These are phyloP conservation scores for Mohoua ochrocephala DNA, from an alignment of 2,113 vertebrate genomes.

Conservation along the genomic window DNA sequence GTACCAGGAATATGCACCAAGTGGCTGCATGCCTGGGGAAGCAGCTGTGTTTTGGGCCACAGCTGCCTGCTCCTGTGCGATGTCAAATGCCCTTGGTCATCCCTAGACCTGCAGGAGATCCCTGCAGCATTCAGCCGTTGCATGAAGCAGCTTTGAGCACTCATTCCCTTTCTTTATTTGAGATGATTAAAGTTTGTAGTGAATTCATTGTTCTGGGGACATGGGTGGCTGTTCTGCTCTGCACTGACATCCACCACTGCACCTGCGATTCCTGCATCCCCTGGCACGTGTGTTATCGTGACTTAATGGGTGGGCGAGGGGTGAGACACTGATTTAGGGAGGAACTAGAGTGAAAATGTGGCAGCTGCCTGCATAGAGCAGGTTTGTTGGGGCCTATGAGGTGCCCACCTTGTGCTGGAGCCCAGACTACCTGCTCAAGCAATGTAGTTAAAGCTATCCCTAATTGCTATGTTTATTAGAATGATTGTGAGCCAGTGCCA, in stretches of 20 bases:
- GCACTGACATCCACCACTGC: rapidly evolving
- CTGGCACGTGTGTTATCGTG: rapidly evolving
- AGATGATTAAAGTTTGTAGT: not conserved
- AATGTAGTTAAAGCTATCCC: not conserved
- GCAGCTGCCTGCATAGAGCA: not conserved
- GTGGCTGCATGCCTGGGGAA: not conserved
- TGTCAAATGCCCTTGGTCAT: not conserved
- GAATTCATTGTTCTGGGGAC: not conserved
- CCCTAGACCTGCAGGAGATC: not conserved
- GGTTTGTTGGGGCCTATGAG: not conserved
- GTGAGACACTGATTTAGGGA: not conserved
- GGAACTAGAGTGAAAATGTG: not conserved
- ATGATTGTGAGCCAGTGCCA: not conserved
- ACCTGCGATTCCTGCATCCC: rapidly evolving
- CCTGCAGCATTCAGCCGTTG: not conserved
- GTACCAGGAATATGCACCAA: not conserved
- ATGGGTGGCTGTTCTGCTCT: not conserved
- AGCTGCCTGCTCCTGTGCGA: not conserved
- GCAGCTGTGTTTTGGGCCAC: not conserved
- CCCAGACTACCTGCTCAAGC: not conserved
- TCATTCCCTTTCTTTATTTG: not conserved
- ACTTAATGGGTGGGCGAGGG: not conserved
- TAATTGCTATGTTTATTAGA: not conserved
- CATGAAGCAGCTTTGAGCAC: not conserved
- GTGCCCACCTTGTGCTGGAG: not conserved